Evolutionary conservation across 2,888 invertebrate genomes (phyloP).

Genomic region (Nineta flava): DNA sequence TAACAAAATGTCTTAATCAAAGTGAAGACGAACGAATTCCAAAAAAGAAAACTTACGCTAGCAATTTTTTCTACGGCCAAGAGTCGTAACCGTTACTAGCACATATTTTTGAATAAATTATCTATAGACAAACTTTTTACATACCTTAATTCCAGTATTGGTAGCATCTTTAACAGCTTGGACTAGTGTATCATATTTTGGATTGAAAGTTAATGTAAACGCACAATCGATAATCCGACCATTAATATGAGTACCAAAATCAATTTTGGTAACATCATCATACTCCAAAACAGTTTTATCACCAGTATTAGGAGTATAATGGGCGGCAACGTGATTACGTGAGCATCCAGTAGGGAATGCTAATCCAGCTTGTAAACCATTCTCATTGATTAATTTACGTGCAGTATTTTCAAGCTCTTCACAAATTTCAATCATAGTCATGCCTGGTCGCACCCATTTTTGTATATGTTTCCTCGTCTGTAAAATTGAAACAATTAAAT

Average conservation of each 20-base stretch:
- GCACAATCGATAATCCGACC: constrained; percentile 98
- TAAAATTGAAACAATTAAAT: constrained; percentile 9
- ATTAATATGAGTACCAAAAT: constrained; percentile 96
- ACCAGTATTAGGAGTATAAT: constrained; percentile 98
- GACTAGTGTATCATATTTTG: constrained; percentile 84
- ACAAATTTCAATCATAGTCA: constrained; percentile 98
- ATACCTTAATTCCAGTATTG: constrained; percentile 78
- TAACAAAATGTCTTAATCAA: too few species aligned
- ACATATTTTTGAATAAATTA: not conserved
- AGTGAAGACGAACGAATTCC: too few species aligned
- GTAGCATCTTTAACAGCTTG: constrained; percentile 97
- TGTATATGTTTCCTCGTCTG: constrained; percentile 84
- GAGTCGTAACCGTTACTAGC: not conserved
- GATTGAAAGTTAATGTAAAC: constrained; percentile 93
- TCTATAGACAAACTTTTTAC: constrained; percentile 19
- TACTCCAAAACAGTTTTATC: constrained; percentile 87
- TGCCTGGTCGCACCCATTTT: constrained; percentile 91
- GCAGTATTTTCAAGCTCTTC: constrained; percentile 90
- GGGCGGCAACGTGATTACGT: constrained; percentile 97
- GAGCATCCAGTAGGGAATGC: constrained; percentile 98
- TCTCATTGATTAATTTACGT: constrained; percentile 81
- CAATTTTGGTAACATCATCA: constrained; percentile 97
- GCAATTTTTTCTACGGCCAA: not conserved
- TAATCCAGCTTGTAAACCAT: constrained; percentile 84
- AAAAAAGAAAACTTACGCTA: too few species aligned